Evolutionary conservation across 2,888 invertebrate genomes (phyloP), one percentile per base, ranked within the genome.

Genomic region (Lithodes maja): DNA sequence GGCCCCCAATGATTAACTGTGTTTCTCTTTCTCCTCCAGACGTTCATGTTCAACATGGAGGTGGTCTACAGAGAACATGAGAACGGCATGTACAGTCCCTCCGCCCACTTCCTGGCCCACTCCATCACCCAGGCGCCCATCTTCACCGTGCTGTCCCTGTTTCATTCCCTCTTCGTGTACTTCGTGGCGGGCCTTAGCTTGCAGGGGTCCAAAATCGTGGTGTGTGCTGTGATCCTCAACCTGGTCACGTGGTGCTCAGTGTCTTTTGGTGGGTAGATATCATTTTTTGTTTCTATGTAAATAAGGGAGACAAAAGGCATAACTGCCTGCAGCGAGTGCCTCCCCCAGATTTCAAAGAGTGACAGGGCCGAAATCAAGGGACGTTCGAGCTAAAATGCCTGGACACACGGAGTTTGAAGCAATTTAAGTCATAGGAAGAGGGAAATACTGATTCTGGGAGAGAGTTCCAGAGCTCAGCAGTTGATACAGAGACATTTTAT

Each of bases 91-190:
- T 99, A 99, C 93, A 95, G 98, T 83, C 96, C 97, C 0, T 97
- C 97, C 92, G 96, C 98, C 0, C 99, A 98, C 94, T 99, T 98
- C 94, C 93, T 99, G 54, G 97, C 97, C 87, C 98, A 98, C 94
- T 98, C 97, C 0, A 93, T 98, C 69, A 97, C 98, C 0, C 98
- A 99, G 93, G 94, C 97, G 0, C 99, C 99, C 0, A 95, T 98
- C 78, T 98, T 98, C 93, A 95, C 97, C 0, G 2, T 68, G 12
- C 82, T 78, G 78, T n/a, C 89, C 79, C n/a, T 89, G 1, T 15
- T 89, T 95, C 96, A 2, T 96, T 96, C 96, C 0, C 94, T 96
- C 1, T 96, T 98, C 87, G 95, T 96, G 1, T 99, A 99, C 94
- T 99, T 96, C 93, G 96, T 98, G 96, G 96, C 98, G 81, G 98